Evolutionary conservation across 1,140 invertebrate genomes (phyloP), one percentile per base, ranked within the genome.

Genomic region (Bombus superbus): DNA sequence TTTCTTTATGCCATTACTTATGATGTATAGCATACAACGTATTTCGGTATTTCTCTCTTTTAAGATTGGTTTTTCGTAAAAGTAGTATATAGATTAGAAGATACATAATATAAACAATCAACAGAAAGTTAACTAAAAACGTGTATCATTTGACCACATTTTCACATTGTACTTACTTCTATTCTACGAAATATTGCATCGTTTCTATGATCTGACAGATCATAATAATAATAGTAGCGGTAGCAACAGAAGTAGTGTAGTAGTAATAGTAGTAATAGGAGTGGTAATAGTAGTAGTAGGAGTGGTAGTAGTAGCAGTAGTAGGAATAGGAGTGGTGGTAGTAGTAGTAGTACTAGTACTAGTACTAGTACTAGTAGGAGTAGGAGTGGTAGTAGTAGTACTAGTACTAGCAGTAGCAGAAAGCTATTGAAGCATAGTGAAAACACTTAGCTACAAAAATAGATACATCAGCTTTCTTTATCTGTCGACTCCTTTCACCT

Each of bases 401-500:
- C 47, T 53, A 28, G 10, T 47, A 18, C 10, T 32, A 18, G 8
- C 13, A 47, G 3, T 38, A 25, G 38, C 86, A 85, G 81, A 89
- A 87, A 91, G 86, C 72, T 78, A 84, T 69, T 93, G 84, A 93
- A 94, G 93, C 86, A 80, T 89, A 88, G 83, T 91, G 90, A 93
- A 93, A 94, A 92, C 80, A 81, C 83, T 79, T 91, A 91, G 90
- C 91, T 94, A 92, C 89, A 94, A 95, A 94, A 93, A 95, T 93
- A 94, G 93, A 94, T 92, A 90, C 90, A 88, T 89, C 86, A 91
- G 78, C 44, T 92, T 85, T 86, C 15, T 40, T 3, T 28, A 76
- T 32, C 3, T 64, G 35, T 66, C 66, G 62, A 78, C 86, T 75
- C 25, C 42, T 66, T 59, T 44, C 87, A 79, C 89, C 53, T 87